Conservation (phyloP, 2,888 invertebrate genomes). For the Listrodromus nycthemerus region DNA sequence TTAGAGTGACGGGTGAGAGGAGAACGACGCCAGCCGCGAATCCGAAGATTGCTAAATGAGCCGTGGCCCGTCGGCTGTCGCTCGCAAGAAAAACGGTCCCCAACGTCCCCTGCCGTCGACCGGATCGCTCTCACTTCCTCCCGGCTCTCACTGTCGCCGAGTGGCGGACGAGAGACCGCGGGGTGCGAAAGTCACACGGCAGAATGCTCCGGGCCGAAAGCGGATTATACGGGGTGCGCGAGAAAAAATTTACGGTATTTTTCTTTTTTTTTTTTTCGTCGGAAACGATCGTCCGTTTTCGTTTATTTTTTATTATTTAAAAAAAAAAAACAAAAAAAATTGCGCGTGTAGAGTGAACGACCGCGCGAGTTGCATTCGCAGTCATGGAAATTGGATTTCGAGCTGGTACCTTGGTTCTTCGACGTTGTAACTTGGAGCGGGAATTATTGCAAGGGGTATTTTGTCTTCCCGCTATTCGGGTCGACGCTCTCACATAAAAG, state of each 20-base stretch:
- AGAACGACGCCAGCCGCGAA: conserved; percentile 64
- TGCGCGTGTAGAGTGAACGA: no score
- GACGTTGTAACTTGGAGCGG: no score
- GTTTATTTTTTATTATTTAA: no score
- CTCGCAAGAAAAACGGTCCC: conserved; percentile 56
- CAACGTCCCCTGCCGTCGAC: conserved; percentile 7
- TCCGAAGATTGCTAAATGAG: conserved; percentile 77
- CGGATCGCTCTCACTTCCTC: conserved; percentile 6
- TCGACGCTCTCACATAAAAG: background rate
- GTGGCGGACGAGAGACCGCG: conserved; percentile 38
- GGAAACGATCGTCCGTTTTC: no score
- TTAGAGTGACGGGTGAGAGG: background rate
- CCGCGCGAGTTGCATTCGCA: no score
- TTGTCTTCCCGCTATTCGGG: no score
- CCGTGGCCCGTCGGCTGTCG: conserved; percentile 70
- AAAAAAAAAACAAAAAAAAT: no score
- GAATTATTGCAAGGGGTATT: no score
- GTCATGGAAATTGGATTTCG: no score
- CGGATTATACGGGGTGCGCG: conserved; percentile 19
- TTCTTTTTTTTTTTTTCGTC: no score
- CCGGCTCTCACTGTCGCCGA: background rate
- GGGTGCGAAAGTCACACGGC: conserved; percentile 56
- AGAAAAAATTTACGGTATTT: background rate
- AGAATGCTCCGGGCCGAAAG: conserved; percentile 18
- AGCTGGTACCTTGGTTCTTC: no score